Evolutionary conservation across 2,113 vertebrate genomes (phyloP).

Genomic region (Neoarius graeffei): DNA sequence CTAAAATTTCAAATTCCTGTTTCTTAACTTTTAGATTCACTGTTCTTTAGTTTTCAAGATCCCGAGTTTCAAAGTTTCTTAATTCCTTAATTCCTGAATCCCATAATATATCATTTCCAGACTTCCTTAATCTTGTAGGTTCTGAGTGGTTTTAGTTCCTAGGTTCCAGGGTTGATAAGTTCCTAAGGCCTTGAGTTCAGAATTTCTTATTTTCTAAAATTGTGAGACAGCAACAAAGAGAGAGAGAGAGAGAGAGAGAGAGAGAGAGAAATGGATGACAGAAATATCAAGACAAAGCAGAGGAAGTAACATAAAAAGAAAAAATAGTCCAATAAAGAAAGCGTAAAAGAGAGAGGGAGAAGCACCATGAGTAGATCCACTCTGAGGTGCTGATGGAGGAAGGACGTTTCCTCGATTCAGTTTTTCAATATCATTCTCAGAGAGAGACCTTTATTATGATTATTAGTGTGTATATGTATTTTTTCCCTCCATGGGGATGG

Average conservation of each 20-base stretch:
- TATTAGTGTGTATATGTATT: background rate
- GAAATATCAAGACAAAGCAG: background rate
- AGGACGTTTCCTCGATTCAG: conserved; percentile 49
- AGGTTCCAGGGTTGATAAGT: too few species aligned
- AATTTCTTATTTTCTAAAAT: background rate
- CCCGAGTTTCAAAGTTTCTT: background rate
- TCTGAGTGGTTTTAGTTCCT: too few species aligned
- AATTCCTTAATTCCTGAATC: background rate
- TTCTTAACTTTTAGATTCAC: background rate
- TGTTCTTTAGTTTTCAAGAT: background rate
- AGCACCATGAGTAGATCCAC: conserved; percentile 29
- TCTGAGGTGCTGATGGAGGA: conserved; percentile 30
- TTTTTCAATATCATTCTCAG: conserved; percentile 47
- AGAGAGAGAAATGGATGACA: background rate
- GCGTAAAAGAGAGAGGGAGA: background rate
- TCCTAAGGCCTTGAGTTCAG: background rate
- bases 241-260: background rate
- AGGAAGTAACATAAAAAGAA: background rate
- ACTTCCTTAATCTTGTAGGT: too few species aligned
- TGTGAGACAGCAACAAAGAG: background rate
- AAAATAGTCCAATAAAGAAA: background rate
- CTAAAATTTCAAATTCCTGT: background rate
- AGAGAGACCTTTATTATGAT: conserved; percentile 24
- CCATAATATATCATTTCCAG: too few species aligned
- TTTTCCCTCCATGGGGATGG: background rate